Conservation (phyloP, 2,797 vertebrate species). For the Coregonus ussuriensis region DNA sequence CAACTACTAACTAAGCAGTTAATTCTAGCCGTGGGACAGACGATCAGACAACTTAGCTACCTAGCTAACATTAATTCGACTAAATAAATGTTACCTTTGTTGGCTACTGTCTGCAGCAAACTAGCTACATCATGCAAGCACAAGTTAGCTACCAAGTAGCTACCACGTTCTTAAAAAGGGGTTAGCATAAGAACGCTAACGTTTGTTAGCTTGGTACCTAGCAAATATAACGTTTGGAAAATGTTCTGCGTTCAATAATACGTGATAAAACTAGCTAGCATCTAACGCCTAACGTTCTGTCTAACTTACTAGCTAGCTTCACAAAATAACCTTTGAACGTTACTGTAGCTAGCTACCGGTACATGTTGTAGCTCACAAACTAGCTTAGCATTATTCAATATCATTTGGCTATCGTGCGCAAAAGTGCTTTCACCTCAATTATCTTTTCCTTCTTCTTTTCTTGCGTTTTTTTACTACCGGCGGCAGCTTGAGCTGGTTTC, state of each 20-base stretch:
- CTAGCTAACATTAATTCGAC: background rate
- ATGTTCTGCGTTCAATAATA: too few species aligned
- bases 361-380: background rate
- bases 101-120: background rate
- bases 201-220: background rate
- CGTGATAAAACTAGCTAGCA: background rate
- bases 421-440: slow-evolving; percentile 83
- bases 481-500: too few species aligned
- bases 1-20: too few species aligned
- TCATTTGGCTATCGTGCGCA: slow-evolving; percentile 47
- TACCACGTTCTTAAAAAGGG: too few species aligned
- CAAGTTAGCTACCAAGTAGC: background rate
- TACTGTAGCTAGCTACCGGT: background rate
- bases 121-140: background rate
- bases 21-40: background rate
- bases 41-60: background rate
- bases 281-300: background rate
- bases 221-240: background rate
- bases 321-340: too few species aligned
- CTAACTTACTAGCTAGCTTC: background rate
- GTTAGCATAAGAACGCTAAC: background rate
- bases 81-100: background rate
- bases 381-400: background rate
- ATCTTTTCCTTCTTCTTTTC: slow-evolving; percentile 98
- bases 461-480: slow-evolving; percentile 92